phyloP scores from a whole-genome alignment of 2,113 vertebrate genomes.

The Synodontis membranacea region DNA sequence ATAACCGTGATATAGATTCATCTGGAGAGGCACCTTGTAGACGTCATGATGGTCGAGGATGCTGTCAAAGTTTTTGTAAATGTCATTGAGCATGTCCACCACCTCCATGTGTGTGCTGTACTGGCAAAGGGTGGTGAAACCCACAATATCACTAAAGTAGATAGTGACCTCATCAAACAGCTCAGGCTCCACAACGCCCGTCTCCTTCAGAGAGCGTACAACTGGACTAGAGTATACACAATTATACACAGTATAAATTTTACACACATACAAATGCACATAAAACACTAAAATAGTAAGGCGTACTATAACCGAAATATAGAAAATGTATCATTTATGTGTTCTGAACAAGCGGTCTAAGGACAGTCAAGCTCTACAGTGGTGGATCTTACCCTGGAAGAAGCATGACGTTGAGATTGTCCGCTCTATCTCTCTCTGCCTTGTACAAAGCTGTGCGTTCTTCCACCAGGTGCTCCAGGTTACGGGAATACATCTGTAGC shows the following conservation, averaged over 20 bases:
- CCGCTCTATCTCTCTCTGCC: constrained; percentile 90
- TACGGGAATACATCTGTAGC: constrained; percentile 92
- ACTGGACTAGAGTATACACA: constrained; percentile 76
- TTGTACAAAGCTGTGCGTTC: constrained; percentile 93
- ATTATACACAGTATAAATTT: neutral
- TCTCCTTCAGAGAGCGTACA: constrained; percentile 94
- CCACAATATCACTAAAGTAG: constrained; percentile 98
- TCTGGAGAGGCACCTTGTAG: constrained; percentile 81
- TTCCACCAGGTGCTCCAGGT: constrained; percentile 92
- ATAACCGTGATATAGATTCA: neutral
- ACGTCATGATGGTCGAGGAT: constrained; percentile 95
- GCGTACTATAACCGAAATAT: neutral
- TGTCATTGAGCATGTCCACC: constrained; percentile 97
- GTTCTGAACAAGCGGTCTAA: neutral
- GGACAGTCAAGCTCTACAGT: neutral
- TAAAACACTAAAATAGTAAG: neutral
- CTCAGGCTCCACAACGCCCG: constrained; percentile 88
- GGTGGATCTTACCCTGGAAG: constrained; percentile 82
- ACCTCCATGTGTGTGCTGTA: constrained; percentile 98
- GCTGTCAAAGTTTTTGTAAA: constrained; percentile 95
- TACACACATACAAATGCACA: constrained; percentile 12
- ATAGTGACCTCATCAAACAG: constrained; percentile 94
- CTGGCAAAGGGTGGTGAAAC: constrained; percentile 96
- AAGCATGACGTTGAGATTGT: constrained; percentile 92
- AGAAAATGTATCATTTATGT: neutral